Conservation (phyloP, 2,797 vertebrate species). For the Coranthus polyacanthus region DNA sequence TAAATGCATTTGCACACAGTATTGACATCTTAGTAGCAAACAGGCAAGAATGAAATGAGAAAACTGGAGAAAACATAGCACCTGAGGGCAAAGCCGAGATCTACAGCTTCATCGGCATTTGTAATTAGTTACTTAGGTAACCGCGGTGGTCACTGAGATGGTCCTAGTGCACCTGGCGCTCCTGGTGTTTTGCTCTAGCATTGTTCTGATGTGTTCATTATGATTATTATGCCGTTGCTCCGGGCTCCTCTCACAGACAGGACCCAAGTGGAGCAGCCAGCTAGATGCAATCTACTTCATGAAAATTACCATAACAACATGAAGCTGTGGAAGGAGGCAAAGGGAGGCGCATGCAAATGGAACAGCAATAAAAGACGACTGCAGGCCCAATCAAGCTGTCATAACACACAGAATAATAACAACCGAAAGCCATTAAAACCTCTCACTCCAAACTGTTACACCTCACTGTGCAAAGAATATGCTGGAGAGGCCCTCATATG, state of each 20-base stretch:
- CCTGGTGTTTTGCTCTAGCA: constrained; percentile 47
- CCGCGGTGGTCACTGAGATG: constrained; percentile 38
- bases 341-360: constrained; percentile 67
- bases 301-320: constrained; percentile 81
- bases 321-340: constrained; percentile 51
- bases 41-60: constrained; percentile 10
- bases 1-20: neutral
- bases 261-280: constrained; percentile 66
- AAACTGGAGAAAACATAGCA: constrained; percentile 25
- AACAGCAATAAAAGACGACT: constrained; percentile 64
- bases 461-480: constrained; percentile 66
- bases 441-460: constrained; percentile 64
- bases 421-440: constrained; percentile 77
- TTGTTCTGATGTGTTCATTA: constrained; percentile 75
- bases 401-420: constrained; percentile 77
- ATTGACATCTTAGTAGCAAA: constrained; percentile 7
- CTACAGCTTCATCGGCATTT: constrained; percentile 42
- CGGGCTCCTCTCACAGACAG: constrained; percentile 57
- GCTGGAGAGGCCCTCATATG: constrained; percentile 54
- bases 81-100: constrained; percentile 26
- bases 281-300: constrained; percentile 76
- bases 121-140: constrained; percentile 60
- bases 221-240: constrained; percentile 65
- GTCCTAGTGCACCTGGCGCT: constrained; percentile 24
- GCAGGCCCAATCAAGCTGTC: constrained; percentile 79